These are phyloP conservation scores for Silurus meridionalis DNA, from an alignment of 2,113 vertebrate species.

Conservation along the genomic window DNA sequence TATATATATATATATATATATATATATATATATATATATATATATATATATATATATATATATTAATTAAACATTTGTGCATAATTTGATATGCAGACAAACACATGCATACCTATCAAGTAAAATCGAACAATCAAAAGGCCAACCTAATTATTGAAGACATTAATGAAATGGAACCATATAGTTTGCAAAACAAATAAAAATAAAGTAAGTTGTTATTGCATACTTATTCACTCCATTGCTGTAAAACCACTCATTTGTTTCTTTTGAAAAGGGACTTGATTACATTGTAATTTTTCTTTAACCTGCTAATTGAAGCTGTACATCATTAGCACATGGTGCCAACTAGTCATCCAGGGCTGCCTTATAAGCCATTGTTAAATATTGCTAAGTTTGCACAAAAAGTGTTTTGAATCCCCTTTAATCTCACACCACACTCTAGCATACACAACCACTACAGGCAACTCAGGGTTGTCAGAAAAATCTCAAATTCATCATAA, in stretches of 20 bases:
- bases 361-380: conserved; percentile 8
- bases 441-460: conserved; percentile 10
- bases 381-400: conserved; percentile 32
- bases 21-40: too few relatives aligned
- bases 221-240: neutral
- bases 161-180: neutral
- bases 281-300: neutral
- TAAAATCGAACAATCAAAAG: neutral
- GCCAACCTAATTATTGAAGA: neutral
- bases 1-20: too few relatives aligned
- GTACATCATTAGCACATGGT: neutral
- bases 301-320: neutral
- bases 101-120: neutral
- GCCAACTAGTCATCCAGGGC: neutral
- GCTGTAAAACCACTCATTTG: neutral
- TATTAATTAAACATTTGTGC: neutral
- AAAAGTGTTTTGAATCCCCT: neutral
- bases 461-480: neutral
- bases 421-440: neutral
- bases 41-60: too few relatives aligned
- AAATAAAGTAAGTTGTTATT: neutral
- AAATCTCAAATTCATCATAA: neutral
- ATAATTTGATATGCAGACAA: neutral
- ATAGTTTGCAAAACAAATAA: neutral
- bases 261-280: neutral